Evolutionary conservation across 92 coral and sea anemone species (phyloP), one percentile per base, ranked within the genome.

Genomic region (Muricea muricata): DNA sequence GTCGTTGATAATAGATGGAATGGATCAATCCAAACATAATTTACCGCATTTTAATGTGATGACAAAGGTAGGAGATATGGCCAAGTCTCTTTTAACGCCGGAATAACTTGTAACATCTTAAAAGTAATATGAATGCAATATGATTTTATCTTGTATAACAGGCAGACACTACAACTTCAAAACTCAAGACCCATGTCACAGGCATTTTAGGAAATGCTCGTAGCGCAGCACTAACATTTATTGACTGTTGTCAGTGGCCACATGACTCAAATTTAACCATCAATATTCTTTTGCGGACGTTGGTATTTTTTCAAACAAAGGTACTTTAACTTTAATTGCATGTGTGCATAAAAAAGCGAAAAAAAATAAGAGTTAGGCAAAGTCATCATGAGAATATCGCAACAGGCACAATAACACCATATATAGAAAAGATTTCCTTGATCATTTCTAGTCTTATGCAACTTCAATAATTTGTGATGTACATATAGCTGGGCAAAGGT

Each of bases 181-280:
- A 37, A 9, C 42, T 37, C 9, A 37, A 37, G 42, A 37, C 9
- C 5, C 42, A 37, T 37, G 42, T 37, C 8, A 80, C 83, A 1
- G 87, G 83, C 25, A 83, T 81, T 18, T 32, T 81, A 55, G 87
- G 30, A 35, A 74, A 56, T 46, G 67, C 86, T 23, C 86, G 29
- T 89, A 23, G 41, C 56, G 78, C 17, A 83, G 85, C 79, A 14
- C 67, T 11, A 4, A 37, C 4, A 4, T 37, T 37, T 9, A 37
- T 37, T 37, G 42, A 37, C 9, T 37, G 42, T 9, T 89, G 82
- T 20, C 81, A 89, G 66, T 89, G 67, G 65, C 87, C 89, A 0
- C 89, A 89, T 63, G 89, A 89, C 50, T 69, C 85, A 13, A 89
- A 85, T 33, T 75, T 89, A 6, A 89, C 92, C 0, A 83, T 82